Evolutionary conservation across 2,888 invertebrate genomes (phyloP).

Genomic region (Drosophila kokeensis): DNA sequence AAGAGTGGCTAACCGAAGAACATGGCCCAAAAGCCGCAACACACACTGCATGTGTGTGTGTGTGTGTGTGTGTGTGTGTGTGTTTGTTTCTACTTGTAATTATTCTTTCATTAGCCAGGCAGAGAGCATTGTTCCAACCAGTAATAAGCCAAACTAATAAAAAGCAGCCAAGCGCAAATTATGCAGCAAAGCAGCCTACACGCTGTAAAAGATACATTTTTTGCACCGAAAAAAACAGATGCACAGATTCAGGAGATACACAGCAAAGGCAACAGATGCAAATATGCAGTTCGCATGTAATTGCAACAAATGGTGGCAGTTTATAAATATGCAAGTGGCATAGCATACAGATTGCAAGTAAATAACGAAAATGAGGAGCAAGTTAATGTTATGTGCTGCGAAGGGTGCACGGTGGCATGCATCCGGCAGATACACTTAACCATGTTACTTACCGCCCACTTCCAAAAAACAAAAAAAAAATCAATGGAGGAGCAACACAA

Average conservation of each 20-base stretch:
- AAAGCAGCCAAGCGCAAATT: slow-evolving; percentile 68
- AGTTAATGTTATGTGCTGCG: slow-evolving; percentile 37
- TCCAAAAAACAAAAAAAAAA: slow-evolving; percentile 7
- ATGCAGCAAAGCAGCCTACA: slow-evolving; percentile 54
- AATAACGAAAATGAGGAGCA: slow-evolving; percentile 30
- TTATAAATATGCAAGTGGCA: slow-evolving; percentile 70
- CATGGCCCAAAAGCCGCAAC: slow-evolving; percentile 24
- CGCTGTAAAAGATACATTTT: slow-evolving; percentile 48
- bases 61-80: too few relatives aligned
- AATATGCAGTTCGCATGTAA: slow-evolving; percentile 41
- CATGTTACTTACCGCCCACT: slow-evolving; percentile 26
- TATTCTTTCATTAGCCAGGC: slow-evolving; percentile 37
- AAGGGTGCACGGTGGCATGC: slow-evolving; percentile 20
- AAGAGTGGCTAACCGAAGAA: slow-evolving; percentile 25
- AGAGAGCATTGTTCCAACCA: slow-evolving; percentile 27
- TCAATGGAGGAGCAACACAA: background rate
- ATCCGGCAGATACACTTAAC: slow-evolving; percentile 58
- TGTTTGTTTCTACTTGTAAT: slow-evolving; percentile 18
- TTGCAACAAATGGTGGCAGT: slow-evolving; percentile 67
- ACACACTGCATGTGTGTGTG: slow-evolving; percentile 11
- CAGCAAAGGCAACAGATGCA: slow-evolving; percentile 13
- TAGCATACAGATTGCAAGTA: slow-evolving; percentile 31
- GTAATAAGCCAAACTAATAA: slow-evolving; percentile 21
- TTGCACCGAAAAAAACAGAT: slow-evolving; percentile 14
- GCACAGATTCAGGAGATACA: background rate